Percentiles rank a stretch among this genome's conserved stretches.
Conservation (phyloP, 1,140 invertebrate species). For the Procambarus virginalis region DNA sequence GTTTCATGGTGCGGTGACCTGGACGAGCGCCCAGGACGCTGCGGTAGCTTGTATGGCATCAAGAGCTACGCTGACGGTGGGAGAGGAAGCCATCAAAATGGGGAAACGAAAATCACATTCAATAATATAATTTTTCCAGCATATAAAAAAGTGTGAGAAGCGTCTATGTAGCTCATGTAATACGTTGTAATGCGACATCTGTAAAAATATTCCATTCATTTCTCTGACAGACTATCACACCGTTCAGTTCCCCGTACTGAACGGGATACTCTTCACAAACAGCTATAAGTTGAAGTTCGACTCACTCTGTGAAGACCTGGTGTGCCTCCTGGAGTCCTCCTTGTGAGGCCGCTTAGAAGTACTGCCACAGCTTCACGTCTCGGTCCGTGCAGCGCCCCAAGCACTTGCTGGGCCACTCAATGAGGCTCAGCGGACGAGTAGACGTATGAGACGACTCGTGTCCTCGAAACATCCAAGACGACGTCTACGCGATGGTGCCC, state of each 20-base stretch:
- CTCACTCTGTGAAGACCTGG: constrained; percentile 45
- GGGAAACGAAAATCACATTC: no score
- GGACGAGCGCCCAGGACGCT: background rate
- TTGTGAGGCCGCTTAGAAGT: no score
- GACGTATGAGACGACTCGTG: background rate
- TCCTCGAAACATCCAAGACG: constrained; percentile 19
- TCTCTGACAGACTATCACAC: no score
- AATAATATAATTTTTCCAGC: no score
- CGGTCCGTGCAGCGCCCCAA: constrained; percentile 40
- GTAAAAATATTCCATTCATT: no score
- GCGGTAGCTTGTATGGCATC: constrained; percentile 39
- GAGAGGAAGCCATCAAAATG: no score
- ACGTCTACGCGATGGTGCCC: constrained; percentile 45
- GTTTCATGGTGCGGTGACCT: background rate
- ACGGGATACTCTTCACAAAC: no score
- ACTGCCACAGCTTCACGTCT: constrained; percentile 59
- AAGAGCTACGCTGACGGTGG: constrained; percentile 31
- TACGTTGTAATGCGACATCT: no score
- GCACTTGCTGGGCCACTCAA: constrained; percentile 40
- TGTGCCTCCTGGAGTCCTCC: constrained; percentile 43
- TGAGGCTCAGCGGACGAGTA: background rate
- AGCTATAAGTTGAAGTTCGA: background rate
- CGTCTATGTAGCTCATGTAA: no score
- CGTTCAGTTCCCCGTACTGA: no score
- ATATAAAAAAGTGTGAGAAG: no score